These are phyloP conservation scores for Sebastes kiyomatsui DNA, from an alignment of 2,797 vertebrate species.

Conservation along the genomic window DNA sequence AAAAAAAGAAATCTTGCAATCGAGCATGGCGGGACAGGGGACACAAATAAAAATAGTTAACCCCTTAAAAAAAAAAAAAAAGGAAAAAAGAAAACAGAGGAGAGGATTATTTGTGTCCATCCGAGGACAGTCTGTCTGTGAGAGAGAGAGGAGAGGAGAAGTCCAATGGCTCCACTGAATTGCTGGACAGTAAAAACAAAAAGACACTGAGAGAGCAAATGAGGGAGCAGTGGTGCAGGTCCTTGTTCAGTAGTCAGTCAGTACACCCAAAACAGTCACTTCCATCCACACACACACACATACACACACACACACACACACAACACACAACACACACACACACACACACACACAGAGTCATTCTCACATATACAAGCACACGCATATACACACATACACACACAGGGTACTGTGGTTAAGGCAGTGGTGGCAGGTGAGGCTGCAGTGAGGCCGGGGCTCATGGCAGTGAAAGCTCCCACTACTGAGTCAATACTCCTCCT, in stretches of 20 bases:
- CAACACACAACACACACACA: not conserved
- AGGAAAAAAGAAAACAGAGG: not conserved
- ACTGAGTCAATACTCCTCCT: slow-evolving; percentile 66
- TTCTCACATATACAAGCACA: not conserved
- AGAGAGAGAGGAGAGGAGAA: slow-evolving; percentile 37
- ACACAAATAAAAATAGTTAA: slow-evolving; percentile 16
- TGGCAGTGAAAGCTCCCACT: slow-evolving; percentile 83
- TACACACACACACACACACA: not conserved
- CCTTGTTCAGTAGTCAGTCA: slow-evolving; percentile 72
- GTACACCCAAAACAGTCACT: not conserved
- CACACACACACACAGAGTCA: not conserved
- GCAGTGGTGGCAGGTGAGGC: slow-evolving; percentile 83
- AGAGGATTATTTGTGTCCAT: slow-evolving; percentile 9
- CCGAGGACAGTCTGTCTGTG: slow-evolving; percentile 6
- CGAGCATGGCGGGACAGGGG: not conserved
- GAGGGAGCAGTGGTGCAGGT: slow-evolving; percentile 65
- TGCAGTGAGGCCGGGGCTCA: slow-evolving; percentile 74
- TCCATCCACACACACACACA: not conserved
- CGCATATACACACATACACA: slow-evolving; percentile 31
- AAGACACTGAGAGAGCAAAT: slow-evolving; percentile 34
- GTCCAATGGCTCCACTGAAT: slow-evolving; percentile 36
- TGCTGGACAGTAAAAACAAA: slow-evolving; percentile 51
- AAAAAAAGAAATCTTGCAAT: slow-evolving; percentile 37
- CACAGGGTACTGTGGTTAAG: slow-evolving; percentile 78
- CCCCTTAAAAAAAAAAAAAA: slow-evolving; percentile 7